Evolutionary conservation across 2,888 invertebrate species (phyloP).

Genomic region (Sarcophaga carnaria): DNA sequence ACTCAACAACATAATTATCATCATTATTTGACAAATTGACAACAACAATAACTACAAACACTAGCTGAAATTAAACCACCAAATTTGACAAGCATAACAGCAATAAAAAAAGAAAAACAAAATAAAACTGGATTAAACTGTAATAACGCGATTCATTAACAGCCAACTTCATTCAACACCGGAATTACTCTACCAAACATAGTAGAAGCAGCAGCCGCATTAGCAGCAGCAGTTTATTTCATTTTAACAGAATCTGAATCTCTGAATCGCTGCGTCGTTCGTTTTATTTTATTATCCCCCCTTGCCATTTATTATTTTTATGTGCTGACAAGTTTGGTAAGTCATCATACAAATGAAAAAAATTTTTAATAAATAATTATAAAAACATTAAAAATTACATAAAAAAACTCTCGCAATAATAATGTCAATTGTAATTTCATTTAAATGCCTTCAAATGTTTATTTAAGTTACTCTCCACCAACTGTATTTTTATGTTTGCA

Average conservation of each 20-base stretch:
- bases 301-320: constrained; percentile 40
- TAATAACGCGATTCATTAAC: constrained; percentile 6
- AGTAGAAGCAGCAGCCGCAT: too few species aligned
- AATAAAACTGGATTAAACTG: constrained; percentile 43
- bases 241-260: too few species aligned
- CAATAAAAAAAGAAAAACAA: too few species aligned
- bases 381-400: neutral
- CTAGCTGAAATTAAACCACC: constrained; percentile 25
- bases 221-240: too few species aligned
- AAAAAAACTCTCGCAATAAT: constrained; percentile 2
- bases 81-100: constrained; percentile 40
- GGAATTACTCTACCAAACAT: too few species aligned
- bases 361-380: neutral
- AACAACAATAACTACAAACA: constrained; percentile 30
- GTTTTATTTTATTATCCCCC: constrained; percentile 28
- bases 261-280: neutral
- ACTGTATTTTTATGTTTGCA: too few species aligned
- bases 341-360: constrained; percentile 37
- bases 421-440: constrained; percentile 42
- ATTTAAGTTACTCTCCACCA: too few species aligned
- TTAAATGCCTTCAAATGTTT: constrained; percentile 3
- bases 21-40: constrained; percentile 60
- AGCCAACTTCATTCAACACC: neutral
- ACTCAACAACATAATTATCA: constrained; percentile 49
- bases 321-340: constrained; percentile 68